These are phyloP conservation scores for Drosophila funebris DNA, from an alignment of 1,140 invertebrate species.

Conservation along the genomic window DNA sequence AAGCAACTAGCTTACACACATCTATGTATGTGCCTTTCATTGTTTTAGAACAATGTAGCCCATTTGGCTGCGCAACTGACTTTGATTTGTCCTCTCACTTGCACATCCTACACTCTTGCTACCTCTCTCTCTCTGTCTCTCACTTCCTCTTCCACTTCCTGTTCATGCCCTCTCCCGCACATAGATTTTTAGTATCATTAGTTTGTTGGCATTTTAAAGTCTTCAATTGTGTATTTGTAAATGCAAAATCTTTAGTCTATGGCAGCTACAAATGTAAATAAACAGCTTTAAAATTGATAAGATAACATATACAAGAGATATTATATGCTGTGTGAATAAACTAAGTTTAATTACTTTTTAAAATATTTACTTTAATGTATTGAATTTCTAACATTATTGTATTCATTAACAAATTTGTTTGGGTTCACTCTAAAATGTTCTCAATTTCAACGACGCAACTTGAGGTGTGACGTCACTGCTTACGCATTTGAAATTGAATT, in stretches of 20 bases:
- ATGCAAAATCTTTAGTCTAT: background rate
- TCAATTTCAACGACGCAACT: background rate
- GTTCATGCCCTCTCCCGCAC: too few relatives aligned
- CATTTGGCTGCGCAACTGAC: conserved; percentile 65
- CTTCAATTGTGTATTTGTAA: conserved; percentile 15
- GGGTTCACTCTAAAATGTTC: conserved; percentile 2
- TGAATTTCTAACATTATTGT: too few relatives aligned
- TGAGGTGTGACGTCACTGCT: background rate
- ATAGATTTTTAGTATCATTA: conserved; percentile 25
- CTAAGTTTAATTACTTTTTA: too few relatives aligned
- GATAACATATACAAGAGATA: too few relatives aligned
- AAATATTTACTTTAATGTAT: too few relatives aligned
- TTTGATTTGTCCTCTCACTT: conserved; percentile 69
- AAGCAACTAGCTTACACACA: background rate
- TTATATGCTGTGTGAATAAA: background rate
- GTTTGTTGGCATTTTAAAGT: conserved; percentile 41
- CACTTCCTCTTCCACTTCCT: too few relatives aligned
- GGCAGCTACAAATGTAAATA: background rate
- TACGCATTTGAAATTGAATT: background rate
- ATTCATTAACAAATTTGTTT: background rate
- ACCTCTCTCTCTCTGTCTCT: background rate
- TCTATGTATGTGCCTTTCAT: conserved; percentile 51
- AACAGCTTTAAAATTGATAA: too few relatives aligned
- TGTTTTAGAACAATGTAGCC: conserved; percentile 77
- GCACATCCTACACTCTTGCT: conserved; percentile 23